A percentile compares a stretch with the other conserved stretches of the same genome.
phyloP scores from a whole-genome alignment of 2,113 vertebrate species.

The Origma solitaria region DNA sequence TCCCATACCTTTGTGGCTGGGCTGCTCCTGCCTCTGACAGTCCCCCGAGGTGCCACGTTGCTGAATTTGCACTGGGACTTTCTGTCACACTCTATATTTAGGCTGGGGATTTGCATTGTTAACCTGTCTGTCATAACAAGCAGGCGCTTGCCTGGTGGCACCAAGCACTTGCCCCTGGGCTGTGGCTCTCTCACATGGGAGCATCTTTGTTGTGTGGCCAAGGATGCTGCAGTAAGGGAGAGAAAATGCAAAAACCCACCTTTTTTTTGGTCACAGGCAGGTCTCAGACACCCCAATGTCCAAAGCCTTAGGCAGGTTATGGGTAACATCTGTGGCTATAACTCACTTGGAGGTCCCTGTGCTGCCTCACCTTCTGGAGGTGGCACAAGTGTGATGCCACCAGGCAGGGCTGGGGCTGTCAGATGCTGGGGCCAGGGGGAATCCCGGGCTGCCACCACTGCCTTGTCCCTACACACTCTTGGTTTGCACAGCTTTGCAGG shows the following conservation, averaged over 20 bases:
- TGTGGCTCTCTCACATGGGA: neutral
- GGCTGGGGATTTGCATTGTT: constrained; percentile 32
- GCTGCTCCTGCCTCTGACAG: neutral
- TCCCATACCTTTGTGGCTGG: neutral
- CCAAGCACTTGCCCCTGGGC: neutral
- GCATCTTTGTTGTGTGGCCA: neutral
- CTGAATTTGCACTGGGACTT: neutral
- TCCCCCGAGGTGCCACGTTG: neutral
- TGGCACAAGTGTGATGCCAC: neutral
- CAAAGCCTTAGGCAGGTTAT: neutral
- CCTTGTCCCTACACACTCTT: neutral
- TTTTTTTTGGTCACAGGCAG: neutral
- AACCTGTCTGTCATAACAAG: neutral
- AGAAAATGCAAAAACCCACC: neutral
- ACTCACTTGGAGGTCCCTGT: neutral
- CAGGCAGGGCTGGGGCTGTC: neutral
- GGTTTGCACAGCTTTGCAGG: neutral
- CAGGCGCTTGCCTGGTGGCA: neutral
- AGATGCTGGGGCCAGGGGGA: too few species aligned
- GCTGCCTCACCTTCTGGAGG: neutral
- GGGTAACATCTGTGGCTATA: neutral
- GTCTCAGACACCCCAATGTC: too few species aligned
- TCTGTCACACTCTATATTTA: neutral
- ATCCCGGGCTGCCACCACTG: neutral
- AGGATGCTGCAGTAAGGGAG: neutral